Percentiles rank a stretch among this genome's conserved stretches.
Conservation (phyloP, 2,797 vertebrate species). For the Babyrousa celebensis region DNA sequence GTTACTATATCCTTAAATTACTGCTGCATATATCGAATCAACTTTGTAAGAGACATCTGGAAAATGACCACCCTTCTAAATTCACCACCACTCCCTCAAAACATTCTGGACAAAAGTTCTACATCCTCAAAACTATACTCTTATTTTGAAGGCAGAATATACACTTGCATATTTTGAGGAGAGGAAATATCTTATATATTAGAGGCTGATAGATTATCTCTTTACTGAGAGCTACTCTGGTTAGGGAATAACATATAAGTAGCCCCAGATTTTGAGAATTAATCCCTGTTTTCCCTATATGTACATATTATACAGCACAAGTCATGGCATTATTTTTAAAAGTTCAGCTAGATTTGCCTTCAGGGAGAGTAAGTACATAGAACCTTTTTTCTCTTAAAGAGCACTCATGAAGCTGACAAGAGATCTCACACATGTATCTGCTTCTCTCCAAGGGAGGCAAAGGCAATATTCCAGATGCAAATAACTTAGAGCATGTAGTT, state of each 20-base stretch:
- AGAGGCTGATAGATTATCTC: background rate
- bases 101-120: slow-evolving; percentile 13
- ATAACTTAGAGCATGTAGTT: background rate
- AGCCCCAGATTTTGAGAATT: background rate
- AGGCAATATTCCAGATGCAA: background rate
- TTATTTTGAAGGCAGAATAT: background rate
- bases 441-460: background rate
- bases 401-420: no score
- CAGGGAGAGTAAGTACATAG: background rate
- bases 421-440: background rate
- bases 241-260: background rate
- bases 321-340: background rate
- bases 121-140: background rate
- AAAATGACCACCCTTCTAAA: slow-evolving; percentile 32
- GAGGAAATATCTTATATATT: background rate
- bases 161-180: background rate
- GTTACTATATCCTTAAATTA: background rate
- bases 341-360: slow-evolving; percentile 8
- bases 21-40: background rate
- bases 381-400: background rate
- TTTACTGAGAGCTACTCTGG: background rate
- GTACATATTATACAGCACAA: background rate
- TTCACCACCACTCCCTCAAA: background rate
- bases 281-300: background rate
- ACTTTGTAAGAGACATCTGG: slow-evolving; percentile 3